phyloP scores from a whole-genome alignment of 2,113 vertebrate species.

The Triplophysa rosa region DNA sequence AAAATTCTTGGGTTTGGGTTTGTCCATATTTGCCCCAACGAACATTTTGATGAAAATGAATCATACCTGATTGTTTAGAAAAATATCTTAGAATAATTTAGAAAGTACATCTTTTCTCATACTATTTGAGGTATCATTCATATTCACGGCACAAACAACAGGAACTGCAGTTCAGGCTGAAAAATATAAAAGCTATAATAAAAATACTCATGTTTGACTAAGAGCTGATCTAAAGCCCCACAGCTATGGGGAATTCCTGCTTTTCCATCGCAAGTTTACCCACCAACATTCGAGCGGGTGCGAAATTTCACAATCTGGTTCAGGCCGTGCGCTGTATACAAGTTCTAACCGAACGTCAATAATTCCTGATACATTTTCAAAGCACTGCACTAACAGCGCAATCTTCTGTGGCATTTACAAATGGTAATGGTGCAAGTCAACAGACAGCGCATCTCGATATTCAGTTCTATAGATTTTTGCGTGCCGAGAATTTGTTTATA shows the following conservation, averaged over 20 bases:
- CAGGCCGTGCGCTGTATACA: constrained; percentile 19
- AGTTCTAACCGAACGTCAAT: constrained; percentile 39
- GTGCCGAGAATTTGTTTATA: constrained; percentile 45
- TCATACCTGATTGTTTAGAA: too few relatives aligned
- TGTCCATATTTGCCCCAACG: too few relatives aligned
- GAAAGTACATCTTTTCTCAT: too few relatives aligned
- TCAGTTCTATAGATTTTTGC: constrained; percentile 47
- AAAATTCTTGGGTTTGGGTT: too few relatives aligned
- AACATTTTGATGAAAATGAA: too few relatives aligned
- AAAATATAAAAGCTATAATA: too few relatives aligned
- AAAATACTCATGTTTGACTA: neutral
- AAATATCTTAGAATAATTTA: too few relatives aligned
- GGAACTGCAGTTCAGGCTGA: too few relatives aligned
- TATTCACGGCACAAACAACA: too few relatives aligned
- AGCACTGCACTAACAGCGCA: constrained; percentile 24
- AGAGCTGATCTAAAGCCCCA: neutral
- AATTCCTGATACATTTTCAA: constrained; percentile 39
- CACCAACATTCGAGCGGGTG: constrained; percentile 22
- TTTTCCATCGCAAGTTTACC: constrained; percentile 1
- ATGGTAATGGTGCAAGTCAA: constrained; percentile 35
- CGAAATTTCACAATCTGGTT: constrained; percentile 5
- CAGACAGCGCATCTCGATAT: constrained; percentile 37
- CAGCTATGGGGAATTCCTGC: neutral
- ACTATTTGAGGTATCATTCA: too few relatives aligned
- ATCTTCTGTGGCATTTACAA: constrained; percentile 40